phyloP scores from a whole-genome alignment of 2,888 invertebrate genomes.

The Pachydiplax longipennis region DNA sequence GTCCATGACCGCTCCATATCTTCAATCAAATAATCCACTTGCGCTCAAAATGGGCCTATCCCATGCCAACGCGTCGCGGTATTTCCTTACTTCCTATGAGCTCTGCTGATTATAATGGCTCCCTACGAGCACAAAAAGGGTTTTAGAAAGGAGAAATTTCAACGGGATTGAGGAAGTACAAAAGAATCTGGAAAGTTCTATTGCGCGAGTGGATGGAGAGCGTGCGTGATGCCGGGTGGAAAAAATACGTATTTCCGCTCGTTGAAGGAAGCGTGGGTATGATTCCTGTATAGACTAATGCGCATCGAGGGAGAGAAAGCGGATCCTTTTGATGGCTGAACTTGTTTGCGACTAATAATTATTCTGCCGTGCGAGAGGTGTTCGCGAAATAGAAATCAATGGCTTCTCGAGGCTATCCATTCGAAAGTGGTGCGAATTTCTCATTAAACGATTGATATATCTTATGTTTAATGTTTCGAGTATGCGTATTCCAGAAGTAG shows the following conservation, averaged over 20 bases:
- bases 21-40: constrained; percentile 41
- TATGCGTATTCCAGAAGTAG: not conserved
- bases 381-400: not conserved
- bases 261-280: not conserved
- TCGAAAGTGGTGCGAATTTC: not conserved
- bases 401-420: not conserved
- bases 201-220: not conserved
- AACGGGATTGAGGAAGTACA: not conserved
- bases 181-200: not conserved
- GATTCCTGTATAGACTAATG: not conserved
- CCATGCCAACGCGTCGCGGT: not conserved
- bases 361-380: not conserved
- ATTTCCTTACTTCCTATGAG: not conserved
- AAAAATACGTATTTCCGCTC: not conserved
- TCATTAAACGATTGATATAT: not conserved
- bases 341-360: not conserved
- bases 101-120: not conserved
- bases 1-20: constrained; percentile 45
- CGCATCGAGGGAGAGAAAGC: not conserved
- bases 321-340: not conserved
- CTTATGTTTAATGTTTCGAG: not conserved
- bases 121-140: not conserved
- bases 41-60: not conserved
- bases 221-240: not conserved
- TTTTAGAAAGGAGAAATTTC: not conserved